Base-by-base conservation (phyloP, 2,888 invertebrate species). In the Autographa pulchrina region DNA sequence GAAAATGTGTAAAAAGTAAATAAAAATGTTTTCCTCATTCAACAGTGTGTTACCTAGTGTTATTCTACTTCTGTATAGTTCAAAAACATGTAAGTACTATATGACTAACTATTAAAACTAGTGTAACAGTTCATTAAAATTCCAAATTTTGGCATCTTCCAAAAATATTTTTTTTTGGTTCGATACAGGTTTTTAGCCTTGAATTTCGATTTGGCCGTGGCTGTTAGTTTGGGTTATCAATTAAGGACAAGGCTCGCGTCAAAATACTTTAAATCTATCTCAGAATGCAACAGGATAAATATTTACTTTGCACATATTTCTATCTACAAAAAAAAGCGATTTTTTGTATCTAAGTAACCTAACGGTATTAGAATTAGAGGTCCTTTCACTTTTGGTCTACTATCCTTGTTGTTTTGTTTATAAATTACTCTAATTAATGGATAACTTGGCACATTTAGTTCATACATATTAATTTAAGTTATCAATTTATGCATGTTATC, bases 1-100 rank as follows among this genome's bases (percentile, higher is more conserved):
- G 79, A 93, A 93, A 93, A 94, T 94, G 93, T 90, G 81, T 85
- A 78, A 85, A 87, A 92, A 92, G 88, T 93, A 93, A 93, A 92
- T 93, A 93, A 92, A 92, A 92, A 95, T 95, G 95, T 91, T 91
- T 91, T 89, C 88, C 77, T 85, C 84, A 78, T 83, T 82, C 72
- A 88, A 86, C 84, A 86, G 89, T 88, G 85, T 90, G 83, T 88
- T 92, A 82, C 81, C 88, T 75, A 90, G 89, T 92, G 88, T 90
- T 78, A 86, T 89, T 75, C 77, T 92, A 48, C 83, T 89, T 74
- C 68, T 91, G 62, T 77, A 88, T 78, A 86, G 84, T 80, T 85
- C 88, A 74, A 83, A 90, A 88, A 86, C 86, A 92, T 94, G 95
- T 95, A 85, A 93, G 95, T 94, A 87, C 48, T 66, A 9, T 14